Evolutionary conservation across 2,888 invertebrate genomes (phyloP).

Genomic region (Pardosa pseudoannulata): DNA sequence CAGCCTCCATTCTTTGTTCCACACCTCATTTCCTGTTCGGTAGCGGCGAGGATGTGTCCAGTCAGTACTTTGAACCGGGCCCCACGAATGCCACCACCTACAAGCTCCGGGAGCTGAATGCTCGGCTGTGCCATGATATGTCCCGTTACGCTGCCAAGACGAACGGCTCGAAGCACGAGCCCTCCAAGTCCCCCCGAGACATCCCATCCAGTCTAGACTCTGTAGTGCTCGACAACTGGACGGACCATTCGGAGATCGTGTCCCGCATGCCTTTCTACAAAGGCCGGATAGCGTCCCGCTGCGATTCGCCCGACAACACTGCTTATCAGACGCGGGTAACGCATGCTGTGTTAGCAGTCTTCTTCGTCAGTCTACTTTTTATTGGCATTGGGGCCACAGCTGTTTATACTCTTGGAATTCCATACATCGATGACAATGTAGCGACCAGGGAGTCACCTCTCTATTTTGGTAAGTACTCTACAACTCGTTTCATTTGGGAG

Average conservation of each 20-base stretch:
- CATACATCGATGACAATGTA: slow-evolving; percentile 95
- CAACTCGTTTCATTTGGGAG: no score
- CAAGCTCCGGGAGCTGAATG: slow-evolving; percentile 56
- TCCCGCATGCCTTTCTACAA: slow-evolving; percentile 48
- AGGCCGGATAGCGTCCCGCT: slow-evolving; percentile 52
- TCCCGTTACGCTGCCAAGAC: background rate
- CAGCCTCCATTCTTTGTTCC: slow-evolving; percentile 90
- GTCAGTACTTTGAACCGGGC: slow-evolving; percentile 81
- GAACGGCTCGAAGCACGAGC: slow-evolving; percentile 16
- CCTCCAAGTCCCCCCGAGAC: slow-evolving; percentile 57
- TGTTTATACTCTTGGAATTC: slow-evolving; percentile 94
- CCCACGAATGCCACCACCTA: slow-evolving; percentile 72
- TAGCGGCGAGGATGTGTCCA: slow-evolving; percentile 83
- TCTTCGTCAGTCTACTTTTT: slow-evolving; percentile 90
- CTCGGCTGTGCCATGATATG: slow-evolving; percentile 73
- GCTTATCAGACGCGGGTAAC: slow-evolving; percentile 73
- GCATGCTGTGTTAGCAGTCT: slow-evolving; percentile 86
- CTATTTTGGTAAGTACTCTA: slow-evolving; percentile 86
- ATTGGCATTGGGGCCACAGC: slow-evolving; percentile 95
- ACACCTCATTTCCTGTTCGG: slow-evolving; percentile 92
- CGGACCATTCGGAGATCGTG: background rate
- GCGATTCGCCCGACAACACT: slow-evolving; percentile 67
- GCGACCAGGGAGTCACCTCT: slow-evolving; percentile 93
- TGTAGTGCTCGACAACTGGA: slow-evolving; percentile 15
- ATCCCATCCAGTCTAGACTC: slow-evolving; percentile 32